phyloP scores from a whole-genome alignment of 2,113 vertebrate species.

The Mastomys natalensis region DNA sequence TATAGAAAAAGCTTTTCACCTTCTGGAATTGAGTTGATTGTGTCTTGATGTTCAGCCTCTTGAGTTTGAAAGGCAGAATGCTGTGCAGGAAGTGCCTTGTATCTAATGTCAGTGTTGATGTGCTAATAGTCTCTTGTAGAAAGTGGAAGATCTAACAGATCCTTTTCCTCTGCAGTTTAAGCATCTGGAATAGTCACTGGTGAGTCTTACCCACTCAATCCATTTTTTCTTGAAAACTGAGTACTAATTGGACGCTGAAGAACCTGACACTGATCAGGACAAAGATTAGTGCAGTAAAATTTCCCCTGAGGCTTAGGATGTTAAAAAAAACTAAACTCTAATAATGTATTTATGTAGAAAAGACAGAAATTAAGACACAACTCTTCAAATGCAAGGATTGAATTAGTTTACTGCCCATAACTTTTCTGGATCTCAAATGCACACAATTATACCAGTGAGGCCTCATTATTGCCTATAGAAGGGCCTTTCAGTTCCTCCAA shows the following conservation, averaged over 20 bases:
- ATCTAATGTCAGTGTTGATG: background rate
- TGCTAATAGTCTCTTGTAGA: background rate
- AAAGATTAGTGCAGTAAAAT: slow-evolving; percentile 21
- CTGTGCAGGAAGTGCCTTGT: background rate
- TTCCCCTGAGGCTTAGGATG: background rate
- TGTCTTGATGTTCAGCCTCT: background rate
- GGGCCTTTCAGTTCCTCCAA: background rate
- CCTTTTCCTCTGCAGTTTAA: background rate
- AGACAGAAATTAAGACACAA: slow-evolving; percentile 22
- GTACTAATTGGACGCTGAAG: background rate
- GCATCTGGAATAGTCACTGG: background rate
- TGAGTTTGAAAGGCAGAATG: background rate
- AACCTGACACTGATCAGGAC: background rate
- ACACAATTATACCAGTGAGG: slow-evolving; percentile 32
- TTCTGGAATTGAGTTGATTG: slow-evolving; percentile 23
- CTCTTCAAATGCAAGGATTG: background rate
- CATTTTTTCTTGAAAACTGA: background rate
- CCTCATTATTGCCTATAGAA: background rate
- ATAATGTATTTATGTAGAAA: slow-evolving; percentile 50
- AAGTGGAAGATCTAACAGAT: background rate
- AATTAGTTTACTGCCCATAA: slow-evolving; percentile 10
- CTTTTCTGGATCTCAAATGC: slow-evolving; percentile 46
- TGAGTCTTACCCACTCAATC: background rate
- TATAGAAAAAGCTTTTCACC: background rate
- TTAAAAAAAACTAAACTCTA: slow-evolving; percentile 42